Conservation (phyloP, 1,140 invertebrate genomes). For the Bombus fervidus region DNA sequence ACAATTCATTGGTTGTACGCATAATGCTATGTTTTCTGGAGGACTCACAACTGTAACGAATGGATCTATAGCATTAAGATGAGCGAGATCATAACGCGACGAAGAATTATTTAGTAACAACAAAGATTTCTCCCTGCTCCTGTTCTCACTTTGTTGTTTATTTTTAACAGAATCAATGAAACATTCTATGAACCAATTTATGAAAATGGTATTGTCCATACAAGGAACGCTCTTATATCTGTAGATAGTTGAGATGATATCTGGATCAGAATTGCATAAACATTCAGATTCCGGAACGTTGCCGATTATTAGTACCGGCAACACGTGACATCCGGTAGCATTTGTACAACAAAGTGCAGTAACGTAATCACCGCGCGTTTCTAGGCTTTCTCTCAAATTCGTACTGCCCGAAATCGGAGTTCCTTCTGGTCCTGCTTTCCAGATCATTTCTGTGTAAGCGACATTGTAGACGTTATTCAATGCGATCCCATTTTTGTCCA, state of each 20-base stretch:
- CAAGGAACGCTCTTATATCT: no score
- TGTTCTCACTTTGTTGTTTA: no score
- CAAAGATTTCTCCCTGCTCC: accelerated
- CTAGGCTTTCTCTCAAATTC: accelerated
- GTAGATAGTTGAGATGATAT: no score
- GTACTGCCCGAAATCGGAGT: accelerated
- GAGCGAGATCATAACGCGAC: accelerated
- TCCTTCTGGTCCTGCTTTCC: accelerated
- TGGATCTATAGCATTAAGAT: accelerated
- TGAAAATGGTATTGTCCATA: no score
- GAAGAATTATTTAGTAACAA: accelerated
- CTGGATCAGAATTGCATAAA: no score
- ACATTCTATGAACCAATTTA: no score
- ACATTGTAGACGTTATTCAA: no score
- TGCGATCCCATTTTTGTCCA: accelerated
- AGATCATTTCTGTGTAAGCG: accelerated
- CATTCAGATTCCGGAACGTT: accelerated
- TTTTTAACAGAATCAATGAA: no score
- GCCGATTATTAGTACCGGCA: no score
- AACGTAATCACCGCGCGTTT: no score
- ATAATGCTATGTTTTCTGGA: accelerated
- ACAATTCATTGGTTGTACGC: accelerated
- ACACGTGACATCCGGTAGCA: no score
- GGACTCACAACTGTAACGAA: accelerated
- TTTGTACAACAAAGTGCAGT: no score